Conservation (phyloP, 1,140 invertebrate species). For the Drosophila athabasca region DNA sequence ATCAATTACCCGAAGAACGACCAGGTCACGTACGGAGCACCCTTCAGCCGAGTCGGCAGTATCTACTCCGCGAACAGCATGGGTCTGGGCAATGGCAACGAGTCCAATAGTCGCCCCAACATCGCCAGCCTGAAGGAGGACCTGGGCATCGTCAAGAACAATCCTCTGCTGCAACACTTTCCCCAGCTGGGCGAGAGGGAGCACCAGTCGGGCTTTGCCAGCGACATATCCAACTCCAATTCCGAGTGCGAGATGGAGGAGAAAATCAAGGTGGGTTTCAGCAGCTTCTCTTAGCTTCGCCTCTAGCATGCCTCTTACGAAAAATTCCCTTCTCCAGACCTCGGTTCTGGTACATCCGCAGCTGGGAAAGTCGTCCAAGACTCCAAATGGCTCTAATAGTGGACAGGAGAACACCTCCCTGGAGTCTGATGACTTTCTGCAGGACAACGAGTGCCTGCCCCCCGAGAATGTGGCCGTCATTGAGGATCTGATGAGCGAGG, state of each 20-base stretch:
- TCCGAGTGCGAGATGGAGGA: slow-evolving; percentile 83
- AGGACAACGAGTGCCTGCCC: slow-evolving; percentile 87
- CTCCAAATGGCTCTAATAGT: slow-evolving; percentile 3
- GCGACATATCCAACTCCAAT: slow-evolving; percentile 83
- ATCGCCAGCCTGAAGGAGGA: slow-evolving; percentile 77
- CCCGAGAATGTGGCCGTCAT: slow-evolving; percentile 93
- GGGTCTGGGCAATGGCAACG: slow-evolving; percentile 56
- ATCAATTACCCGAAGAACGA: slow-evolving; percentile 82
- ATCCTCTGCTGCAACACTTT: slow-evolving; percentile 89
- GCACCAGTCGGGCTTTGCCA: slow-evolving; percentile 84
- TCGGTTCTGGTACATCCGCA: slow-evolving; percentile 88
- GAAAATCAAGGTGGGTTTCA: slow-evolving; percentile 61
- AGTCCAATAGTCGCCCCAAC: slow-evolving; percentile 60
- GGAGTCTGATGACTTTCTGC: slow-evolving; percentile 66
- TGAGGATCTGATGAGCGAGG: slow-evolving; percentile 89
- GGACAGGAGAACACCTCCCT: slow-evolving; percentile 27
- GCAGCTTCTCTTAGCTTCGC: fast-evolving
- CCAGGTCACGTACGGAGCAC: slow-evolving; percentile 77
- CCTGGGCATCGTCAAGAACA: slow-evolving; percentile 88
- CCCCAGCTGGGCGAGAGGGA: slow-evolving; percentile 84
- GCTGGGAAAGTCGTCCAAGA: slow-evolving; percentile 51
- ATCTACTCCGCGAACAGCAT: slow-evolving; percentile 71
- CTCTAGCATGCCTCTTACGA: not conserved
- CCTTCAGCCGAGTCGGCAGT: slow-evolving; percentile 73
- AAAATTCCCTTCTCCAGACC: slow-evolving; percentile 84